Percentiles rank a stretch among this genome's conserved stretches.
Evolutionary conservation across 2,797 vertebrate species (phyloP).

Genomic region (Lutra lutra): DNA sequence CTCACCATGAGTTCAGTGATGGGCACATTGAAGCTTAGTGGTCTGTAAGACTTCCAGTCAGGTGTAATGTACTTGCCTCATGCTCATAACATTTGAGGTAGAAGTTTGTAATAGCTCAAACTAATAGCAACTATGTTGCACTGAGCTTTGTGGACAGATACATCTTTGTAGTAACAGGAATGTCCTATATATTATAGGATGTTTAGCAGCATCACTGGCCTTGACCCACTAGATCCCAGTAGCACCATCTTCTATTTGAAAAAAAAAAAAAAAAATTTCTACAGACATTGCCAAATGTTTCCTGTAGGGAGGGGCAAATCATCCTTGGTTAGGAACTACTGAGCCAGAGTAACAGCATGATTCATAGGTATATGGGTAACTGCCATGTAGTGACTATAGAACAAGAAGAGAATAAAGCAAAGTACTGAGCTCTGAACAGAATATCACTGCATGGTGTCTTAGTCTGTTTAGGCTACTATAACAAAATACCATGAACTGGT

Average conservation of each 20-base stretch:
- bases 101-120: neutral
- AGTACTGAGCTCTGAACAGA: neutral
- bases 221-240: neutral
- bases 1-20: neutral
- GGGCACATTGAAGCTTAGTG: neutral
- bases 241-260: neutral
- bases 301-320: rapidly evolving
- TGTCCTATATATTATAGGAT: neutral
- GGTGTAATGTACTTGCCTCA: neutral
- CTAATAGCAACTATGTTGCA: rapidly evolving
- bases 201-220: neutral
- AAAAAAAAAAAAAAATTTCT: neutral
- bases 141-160: neutral
- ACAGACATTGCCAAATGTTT: neutral
- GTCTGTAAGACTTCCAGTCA: neutral
- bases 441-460: neutral
- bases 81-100: neutral
- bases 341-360: neutral
- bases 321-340: neutral
- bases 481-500: neutral
- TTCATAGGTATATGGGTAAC: neutral
- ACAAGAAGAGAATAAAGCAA: neutral
- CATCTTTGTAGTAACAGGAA: neutral
- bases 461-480: neutral
- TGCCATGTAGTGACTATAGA: neutral